Base-by-base conservation (phyloP, 2,888 invertebrate species). In the Tanytarsus gracilentus region DNA sequence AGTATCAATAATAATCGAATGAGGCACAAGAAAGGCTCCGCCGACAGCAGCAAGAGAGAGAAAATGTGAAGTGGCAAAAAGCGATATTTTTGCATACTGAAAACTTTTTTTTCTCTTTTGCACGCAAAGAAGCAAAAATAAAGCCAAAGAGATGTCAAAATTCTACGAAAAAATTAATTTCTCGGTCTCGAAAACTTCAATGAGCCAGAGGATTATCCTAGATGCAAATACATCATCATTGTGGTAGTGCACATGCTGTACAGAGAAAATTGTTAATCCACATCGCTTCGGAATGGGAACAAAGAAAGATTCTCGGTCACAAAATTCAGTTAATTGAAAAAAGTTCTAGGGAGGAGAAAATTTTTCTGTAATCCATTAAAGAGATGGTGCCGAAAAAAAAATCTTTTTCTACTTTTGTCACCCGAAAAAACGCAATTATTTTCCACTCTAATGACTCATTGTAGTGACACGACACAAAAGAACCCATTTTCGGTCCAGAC, bases 341-440 rank as follows among this genome's bases (percentile, higher is more conserved):
- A 30, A 39, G 23, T 18, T 53, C 36, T 21, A 9, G 50, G 53
- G 3, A 55, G 3, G 14, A 39, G 21, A 39, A 26, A 48, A 18
- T 30, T 18, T 16, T 39, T 39, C 16, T 25, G 50, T 61, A 61
- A 61, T 61, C 53, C 61, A 52, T 53, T 29, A 53, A 61, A 61
- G 52, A 30, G 61, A 58, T 48, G 16, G 27, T 61, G 61, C 61
- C 61, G 61, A 52, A 52, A 55, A n/a, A n/a, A n/a, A n/a, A n/a
- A n/a, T n/a, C n/a, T 55, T 9, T 61, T 21, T 25, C 39, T 36
- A 61, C 39, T 51, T 59, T 61, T 61, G 61, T 61, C 61, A 61
- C 61, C 53, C 26, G 3, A 48, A 21, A 23, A 56, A 33, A 53
- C 30, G 58, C 48, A 58, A 58, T 58, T 48, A 58, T 48, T 58